Base-by-base conservation (phyloP, 1,140 invertebrate genomes). In the Solenopsis fugax region DNA sequence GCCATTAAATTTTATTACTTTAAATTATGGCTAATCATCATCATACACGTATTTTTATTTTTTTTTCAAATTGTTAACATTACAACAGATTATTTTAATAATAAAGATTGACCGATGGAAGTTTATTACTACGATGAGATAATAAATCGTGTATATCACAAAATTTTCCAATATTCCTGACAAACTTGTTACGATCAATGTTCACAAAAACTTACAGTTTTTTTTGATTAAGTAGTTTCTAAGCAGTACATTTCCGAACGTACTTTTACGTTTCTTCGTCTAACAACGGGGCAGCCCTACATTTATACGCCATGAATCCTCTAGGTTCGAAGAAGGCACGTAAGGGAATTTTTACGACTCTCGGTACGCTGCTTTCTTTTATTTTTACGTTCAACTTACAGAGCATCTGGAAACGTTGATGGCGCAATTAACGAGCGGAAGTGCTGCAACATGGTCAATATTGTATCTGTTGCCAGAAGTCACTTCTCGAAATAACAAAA, bases 371-470 rank as follows among this genome's bases (percentile, higher is more conserved):
- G 37, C 60, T 88, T 69, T 50, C 84, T 76, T 81, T 89, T 71
- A 73, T 72, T 88, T 84, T 89, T 89, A 86, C 56, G 67, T 56
- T 18, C 48, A 81, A 67, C 41, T 41, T 58, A 54, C 60, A 48
- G 45, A 50, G 69, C 82, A 71, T 89, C 87, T 78, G 75, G 69
- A 76, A 88, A 67, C 87, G 37, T 67, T 89, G 72, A 89, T 87
- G 80, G 73, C 52, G 41, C 77, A 69, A 72, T 89, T 87, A 89
- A 89, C 84, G 76, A 45, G 52, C 85, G 56, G 56, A 89, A 89
- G 60, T 89, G 62, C 85, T 60, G 60, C 67, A 80, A 80, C 87
- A 77, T 16, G 73, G 80, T 65, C 52, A 73, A 85, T 81, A 75
- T 73, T 76, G 34, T 73, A 62, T 29, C 37, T 64, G 21, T n/a